Evolutionary conservation across 2,113 vertebrate species (phyloP), one percentile per base, ranked within the genome.

Genomic region (Rafetus swinhoei): DNA sequence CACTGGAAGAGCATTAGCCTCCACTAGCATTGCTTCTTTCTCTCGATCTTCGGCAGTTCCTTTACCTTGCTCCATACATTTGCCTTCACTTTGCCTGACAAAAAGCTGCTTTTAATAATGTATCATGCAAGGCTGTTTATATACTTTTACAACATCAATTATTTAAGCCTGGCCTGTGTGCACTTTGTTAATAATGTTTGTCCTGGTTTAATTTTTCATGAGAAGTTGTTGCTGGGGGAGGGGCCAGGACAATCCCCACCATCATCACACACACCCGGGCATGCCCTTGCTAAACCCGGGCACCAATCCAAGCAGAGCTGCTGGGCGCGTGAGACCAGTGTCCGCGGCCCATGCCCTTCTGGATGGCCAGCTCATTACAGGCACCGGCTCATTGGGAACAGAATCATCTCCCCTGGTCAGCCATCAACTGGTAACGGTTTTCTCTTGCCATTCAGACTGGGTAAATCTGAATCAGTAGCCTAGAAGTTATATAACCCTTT

Each of bases 31-130:
- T 35, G 57, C 88, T 88, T 85, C 15, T 57, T n/a, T 29, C 27
- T 57, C 25, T 79, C 9, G 72, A 87, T 59, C 62, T 76, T 53
- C 56, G 2, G 79, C 59, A 1, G n/a, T 22, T 5, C 27, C 65
- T 90, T 93, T 54, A 74, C 83, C 69, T 55, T 87, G 57, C 84
- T 80, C 27, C n/a, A 82, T 84, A 93, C 85, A 91, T 93, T 95
- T 94, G 85, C 95, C 96, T 96, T 93, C 85, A 82, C 93, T 91
- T 86, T 90, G 94, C 91, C 89, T 96, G 91, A 96, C 95, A 96
- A 97, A 96, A 93, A 93, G 94, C 81, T 92, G 56, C 0, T 88
- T 95, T 97, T 90, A 97, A 97, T 97, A 97, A 97, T 96, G 91
- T 22, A 96, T 97, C 27, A 53, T 85, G 85, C 88, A 77, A 96